Conservation (phyloP, 2,888 invertebrate genomes). For the Synanthedon myopaeformis region DNA sequence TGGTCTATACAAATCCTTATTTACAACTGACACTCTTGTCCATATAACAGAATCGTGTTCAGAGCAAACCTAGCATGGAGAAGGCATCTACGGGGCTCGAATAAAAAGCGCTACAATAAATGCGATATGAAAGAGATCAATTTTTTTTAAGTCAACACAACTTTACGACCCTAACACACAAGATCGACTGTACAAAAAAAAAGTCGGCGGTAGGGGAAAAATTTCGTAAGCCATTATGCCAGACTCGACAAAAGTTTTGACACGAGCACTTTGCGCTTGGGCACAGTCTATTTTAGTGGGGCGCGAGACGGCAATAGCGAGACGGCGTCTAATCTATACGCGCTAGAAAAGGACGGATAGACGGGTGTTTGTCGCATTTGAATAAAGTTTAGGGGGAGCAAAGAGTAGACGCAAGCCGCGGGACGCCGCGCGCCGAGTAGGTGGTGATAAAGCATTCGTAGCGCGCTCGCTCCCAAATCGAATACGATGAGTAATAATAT, state of each 20-base stretch:
- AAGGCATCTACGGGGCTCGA: slow-evolving; percentile 37
- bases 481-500: slow-evolving; percentile 70
- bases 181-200: slow-evolving; percentile 62
- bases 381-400: slow-evolving; percentile 68
- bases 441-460: slow-evolving; percentile 71
- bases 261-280: slow-evolving; percentile 69
- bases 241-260: slow-evolving; percentile 68
- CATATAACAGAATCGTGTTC: slow-evolving; percentile 56
- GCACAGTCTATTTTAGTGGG: slow-evolving; percentile 69
- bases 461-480: slow-evolving; percentile 61
- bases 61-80: slow-evolving; percentile 50
- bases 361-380: slow-evolving; percentile 61
- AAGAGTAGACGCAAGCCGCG: slow-evolving; percentile 55
- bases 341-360: slow-evolving; percentile 50
- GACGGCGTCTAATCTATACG: slow-evolving; percentile 32
- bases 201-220: slow-evolving; percentile 65
- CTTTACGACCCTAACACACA: slow-evolving; percentile 60
- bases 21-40: slow-evolving; percentile 69
- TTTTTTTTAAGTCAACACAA: slow-evolving; percentile 54
- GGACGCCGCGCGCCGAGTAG: slow-evolving; percentile 67
- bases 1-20: slow-evolving; percentile 69
- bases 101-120: slow-evolving; percentile 40
- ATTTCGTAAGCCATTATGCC: slow-evolving; percentile 67
- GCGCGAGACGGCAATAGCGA: slow-evolving; percentile 50
- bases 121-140: slow-evolving; percentile 45